Evolutionary conservation across 2,113 vertebrate genomes (phyloP).

Genomic region (Aptenodytes patagonicus): DNA sequence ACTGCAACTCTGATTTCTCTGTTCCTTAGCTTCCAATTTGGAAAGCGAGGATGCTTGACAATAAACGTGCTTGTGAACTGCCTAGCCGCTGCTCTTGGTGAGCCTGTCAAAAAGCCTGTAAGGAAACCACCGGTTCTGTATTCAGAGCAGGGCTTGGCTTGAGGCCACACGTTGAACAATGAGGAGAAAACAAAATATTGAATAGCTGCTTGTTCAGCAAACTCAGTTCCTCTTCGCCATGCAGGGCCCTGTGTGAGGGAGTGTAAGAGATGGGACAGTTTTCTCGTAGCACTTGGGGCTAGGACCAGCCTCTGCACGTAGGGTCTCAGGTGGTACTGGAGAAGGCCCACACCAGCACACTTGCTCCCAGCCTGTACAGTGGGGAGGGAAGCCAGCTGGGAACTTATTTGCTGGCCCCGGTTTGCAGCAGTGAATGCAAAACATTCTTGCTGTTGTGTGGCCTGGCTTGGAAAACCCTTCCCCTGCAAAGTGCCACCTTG

Average conservation of each 20-base stretch:
- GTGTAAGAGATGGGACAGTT: neutral
- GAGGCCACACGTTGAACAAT: constrained; percentile 1
- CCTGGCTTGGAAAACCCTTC: neutral
- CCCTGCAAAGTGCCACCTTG: neutral
- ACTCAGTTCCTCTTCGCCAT: neutral
- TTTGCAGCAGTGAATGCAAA: neutral
- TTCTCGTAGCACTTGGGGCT: neutral
- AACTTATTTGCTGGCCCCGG: neutral
- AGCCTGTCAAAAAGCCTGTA: neutral
- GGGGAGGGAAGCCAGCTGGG: neutral
- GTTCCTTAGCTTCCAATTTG: neutral
- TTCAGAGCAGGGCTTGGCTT: constrained; percentile 57
- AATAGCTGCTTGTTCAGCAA: constrained; percentile 66
- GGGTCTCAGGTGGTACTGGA: neutral
- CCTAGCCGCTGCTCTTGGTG: neutral
- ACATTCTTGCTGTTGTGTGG: neutral
- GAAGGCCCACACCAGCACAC: neutral
- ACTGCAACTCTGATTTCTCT: neutral
- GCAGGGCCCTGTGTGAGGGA: neutral
- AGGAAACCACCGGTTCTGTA: constrained; percentile 43
- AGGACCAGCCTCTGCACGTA: neutral
- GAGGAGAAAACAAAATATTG: constrained; percentile 64
- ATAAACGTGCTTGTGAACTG: neutral
- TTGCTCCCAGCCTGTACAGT: neutral
- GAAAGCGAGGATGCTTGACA: neutral